Evolutionary conservation across 2,797 vertebrate species (phyloP), one percentile per base, ranked within the genome.

Genomic region (Lepilemur ruficaudatus): DNA sequence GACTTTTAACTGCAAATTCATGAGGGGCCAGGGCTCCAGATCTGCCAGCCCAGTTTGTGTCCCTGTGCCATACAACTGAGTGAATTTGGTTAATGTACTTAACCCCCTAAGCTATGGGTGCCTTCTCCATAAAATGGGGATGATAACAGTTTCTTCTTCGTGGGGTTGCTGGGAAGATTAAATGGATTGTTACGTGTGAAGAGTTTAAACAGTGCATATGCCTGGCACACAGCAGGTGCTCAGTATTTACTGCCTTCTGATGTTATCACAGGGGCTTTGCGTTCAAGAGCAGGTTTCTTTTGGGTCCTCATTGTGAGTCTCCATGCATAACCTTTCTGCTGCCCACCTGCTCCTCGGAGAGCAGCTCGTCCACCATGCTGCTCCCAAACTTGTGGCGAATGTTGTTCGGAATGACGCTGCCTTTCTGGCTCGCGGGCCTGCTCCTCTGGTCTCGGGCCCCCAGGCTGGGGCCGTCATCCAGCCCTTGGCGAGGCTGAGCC

Each of bases 341-440:
- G 1, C 32, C 98, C 84, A 99, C 98, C 98, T 99, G 97, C 30
- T 98, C 96, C 46, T 96, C 43, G 0, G 97, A 95, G 30, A 97
- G 57, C 50, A 98, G 91, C 67, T 98, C 82, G 55, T 96, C 96
- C 75, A 98, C 96, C 48, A 95, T 11, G 8, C 48, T 23, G 84
- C 96, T 98, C 23, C 97, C 97, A 81, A 97, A 98, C 92, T 98
- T 98, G 23, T 97, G 97, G 88, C 98, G 98, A 52, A 97, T 98
- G 78, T 98, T 98, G 46, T 76, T 12, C 4, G 89, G 93, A 32
- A 98, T 95, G 35, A 95, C 5, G 14, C 75, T 97, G 82, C 23
- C 96, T 72, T 65, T 97, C 25, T 91, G 65, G 78, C n/a, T 28
- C 30, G 4, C 8, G n/a, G 92, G 69, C 1, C 1, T 15, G 20